Base-by-base conservation (phyloP, 2,113 vertebrate species). In the Thryonomys swinderianus region DNA sequence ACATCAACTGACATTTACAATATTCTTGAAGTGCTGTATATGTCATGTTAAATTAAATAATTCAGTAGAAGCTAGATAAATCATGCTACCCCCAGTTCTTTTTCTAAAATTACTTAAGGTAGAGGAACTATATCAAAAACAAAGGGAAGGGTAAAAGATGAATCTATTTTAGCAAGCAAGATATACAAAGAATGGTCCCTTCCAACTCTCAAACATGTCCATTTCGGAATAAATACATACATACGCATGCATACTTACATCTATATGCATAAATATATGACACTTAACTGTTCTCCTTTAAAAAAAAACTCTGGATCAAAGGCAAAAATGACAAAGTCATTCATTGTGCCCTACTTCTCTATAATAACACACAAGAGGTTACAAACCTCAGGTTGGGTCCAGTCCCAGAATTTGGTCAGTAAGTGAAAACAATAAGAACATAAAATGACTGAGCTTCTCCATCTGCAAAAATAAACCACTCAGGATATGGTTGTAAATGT, bases 381-480 rank as follows among this genome's bases (percentile, higher is more conserved):
- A 96, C 94, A 96, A 96, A 95, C 96, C 93, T 96, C 95, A 88
- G 95, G 95, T 86, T 96, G 96, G 96, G 95, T 95, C 91, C 40
- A 64, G 90, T 92, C 96, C 97, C 96, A 97, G 96, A 97, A 96
- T 96, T 92, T 92, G 83, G 95, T 96, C 94, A 92, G 94, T 96
- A 93, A 96, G 96, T 96, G 95, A 97, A 97, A 97, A 97, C 90
- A 97, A 96, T 97, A 95, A 94, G 78, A 95, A 96, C 93, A 95
- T 95, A 96, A 96, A 97, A 92, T 95, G 85, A 93, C 90, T 93
- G 95, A 96, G 91, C 85, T 88, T 88, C 96, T 89, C 96, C 94
- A 97, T 96, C 88, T 96, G 95, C 93, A 88, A 92, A 95, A 96
- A 88, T 90, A 90, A 97, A 91, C 66, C 85, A 83, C 94, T 88